Percentiles rank a stretch among this genome's conserved stretches.
Evolutionary conservation across 2,888 invertebrate genomes (phyloP).

Genomic region (Cremastobaeus sp.): DNA sequence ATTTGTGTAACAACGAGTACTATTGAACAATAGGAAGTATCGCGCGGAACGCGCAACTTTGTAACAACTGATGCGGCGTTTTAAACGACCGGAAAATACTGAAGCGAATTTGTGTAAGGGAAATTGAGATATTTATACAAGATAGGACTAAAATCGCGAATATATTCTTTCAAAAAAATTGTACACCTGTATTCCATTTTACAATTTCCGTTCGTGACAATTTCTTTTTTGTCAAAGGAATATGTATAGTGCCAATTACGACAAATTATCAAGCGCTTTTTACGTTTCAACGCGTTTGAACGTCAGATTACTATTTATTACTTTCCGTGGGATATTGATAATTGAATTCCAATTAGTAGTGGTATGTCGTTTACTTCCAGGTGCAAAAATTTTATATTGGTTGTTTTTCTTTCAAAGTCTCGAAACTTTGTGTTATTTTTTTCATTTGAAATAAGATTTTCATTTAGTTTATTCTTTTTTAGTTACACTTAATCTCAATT

Average conservation of each 20-base stretch:
- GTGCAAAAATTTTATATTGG: neutral
- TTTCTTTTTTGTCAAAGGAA: slow-evolving; percentile 33
- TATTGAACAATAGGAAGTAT: too few species aligned
- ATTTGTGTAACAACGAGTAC: too few species aligned
- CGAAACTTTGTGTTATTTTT: slow-evolving; percentile 5
- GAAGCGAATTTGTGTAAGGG: slow-evolving; percentile 18
- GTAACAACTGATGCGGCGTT: neutral
- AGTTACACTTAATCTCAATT: slow-evolving; percentile 53
- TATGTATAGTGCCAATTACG: slow-evolving; percentile 49
- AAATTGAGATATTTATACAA: slow-evolving; percentile 38
- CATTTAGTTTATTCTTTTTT: slow-evolving; percentile 58
- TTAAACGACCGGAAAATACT: slow-evolving; percentile 9
- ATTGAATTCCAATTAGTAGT: too few species aligned
- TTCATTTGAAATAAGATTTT: slow-evolving; percentile 14
- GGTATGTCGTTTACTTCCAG: neutral
- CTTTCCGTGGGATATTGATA: too few species aligned
- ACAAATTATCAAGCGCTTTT: slow-evolving; percentile 9
- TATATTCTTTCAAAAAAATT: slow-evolving; percentile 48
- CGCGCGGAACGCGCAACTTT: neutral
- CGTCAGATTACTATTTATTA: too few species aligned
- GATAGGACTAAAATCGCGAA: slow-evolving; percentile 42
- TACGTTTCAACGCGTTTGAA: too few species aligned
- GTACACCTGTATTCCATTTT: too few species aligned
- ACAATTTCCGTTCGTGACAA: slow-evolving; percentile 23
- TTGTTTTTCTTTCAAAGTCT: neutral